A percentile compares a stretch with the other conserved stretches of the same genome.
Conservation (phyloP, 2,888 invertebrate species). For the Thereva nobilitata region DNA sequence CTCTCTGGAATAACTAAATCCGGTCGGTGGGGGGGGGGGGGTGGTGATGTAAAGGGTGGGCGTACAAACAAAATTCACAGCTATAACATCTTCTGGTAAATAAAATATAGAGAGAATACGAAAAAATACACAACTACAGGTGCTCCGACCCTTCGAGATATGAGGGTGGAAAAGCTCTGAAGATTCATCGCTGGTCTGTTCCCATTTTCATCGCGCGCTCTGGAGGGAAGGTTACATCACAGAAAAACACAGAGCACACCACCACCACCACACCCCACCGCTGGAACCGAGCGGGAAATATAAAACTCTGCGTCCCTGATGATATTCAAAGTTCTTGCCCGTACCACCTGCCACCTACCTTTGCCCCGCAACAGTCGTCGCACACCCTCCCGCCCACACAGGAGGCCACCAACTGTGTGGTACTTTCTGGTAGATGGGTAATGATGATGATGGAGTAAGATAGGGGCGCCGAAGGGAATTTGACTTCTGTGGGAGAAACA, state of each 20-base stretch:
- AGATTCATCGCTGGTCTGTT: slow-evolving; percentile 22
- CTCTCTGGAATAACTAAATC: too few species aligned
- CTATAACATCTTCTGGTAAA: not conserved
- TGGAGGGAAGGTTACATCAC: slow-evolving; percentile 23
- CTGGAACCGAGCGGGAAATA: slow-evolving; percentile 15
- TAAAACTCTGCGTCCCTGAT: slow-evolving; percentile 33
- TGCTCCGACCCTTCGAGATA: slow-evolving; percentile 14
- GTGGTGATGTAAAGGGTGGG: too few species aligned
- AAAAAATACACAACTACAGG: slow-evolving; percentile 21
- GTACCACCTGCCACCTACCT: slow-evolving; percentile 10
- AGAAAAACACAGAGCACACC: slow-evolving; percentile 16
- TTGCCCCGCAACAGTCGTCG: not conserved
- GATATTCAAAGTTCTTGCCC: slow-evolving; percentile 30
- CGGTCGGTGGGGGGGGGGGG: too few species aligned
- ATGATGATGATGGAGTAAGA: slow-evolving; percentile 31
- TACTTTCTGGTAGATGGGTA: slow-evolving; percentile 33
- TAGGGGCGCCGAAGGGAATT: slow-evolving; percentile 2
- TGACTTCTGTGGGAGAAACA: slow-evolving; percentile 1
- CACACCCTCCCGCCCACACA: not conserved
- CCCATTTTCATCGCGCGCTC: slow-evolving; percentile 8
- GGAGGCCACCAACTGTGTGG: slow-evolving; percentile 11
- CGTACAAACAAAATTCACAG: not conserved
- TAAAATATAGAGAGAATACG: not conserved
- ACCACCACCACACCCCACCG: too few species aligned
- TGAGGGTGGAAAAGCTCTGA: slow-evolving; percentile 25